A percentile compares a stretch with the other conserved stretches of the same genome.
These are phyloP conservation scores for Carassius gibelio DNA, from an alignment of 2,113 vertebrate genomes.

Conservation along the genomic window DNA sequence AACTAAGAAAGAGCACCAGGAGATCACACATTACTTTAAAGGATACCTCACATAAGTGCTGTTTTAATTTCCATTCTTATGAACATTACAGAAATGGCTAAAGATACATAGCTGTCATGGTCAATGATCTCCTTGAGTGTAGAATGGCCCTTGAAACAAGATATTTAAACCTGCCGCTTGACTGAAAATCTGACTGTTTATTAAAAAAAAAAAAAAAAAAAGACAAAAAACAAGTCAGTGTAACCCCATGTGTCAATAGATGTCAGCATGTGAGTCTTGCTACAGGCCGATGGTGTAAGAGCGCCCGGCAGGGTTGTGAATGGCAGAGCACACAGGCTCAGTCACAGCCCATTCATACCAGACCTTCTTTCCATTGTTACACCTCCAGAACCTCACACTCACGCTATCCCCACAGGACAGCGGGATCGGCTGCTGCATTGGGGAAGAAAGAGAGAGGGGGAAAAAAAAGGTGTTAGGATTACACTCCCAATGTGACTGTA, in stretches of 20 bases:
- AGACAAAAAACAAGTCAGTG: background rate
- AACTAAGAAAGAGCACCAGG: conserved; percentile 32
- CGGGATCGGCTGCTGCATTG: conserved; percentile 83
- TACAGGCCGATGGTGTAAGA: conserved; percentile 93
- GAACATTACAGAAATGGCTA: conserved; percentile 5
- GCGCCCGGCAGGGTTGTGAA: conserved; percentile 91
- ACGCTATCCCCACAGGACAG: conserved; percentile 80
- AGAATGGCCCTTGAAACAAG: conserved; percentile 4
- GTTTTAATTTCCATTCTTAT: background rate
- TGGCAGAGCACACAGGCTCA: conserved; percentile 85
- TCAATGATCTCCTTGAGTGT: background rate
- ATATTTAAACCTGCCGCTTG: background rate
- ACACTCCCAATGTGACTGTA: background rate
- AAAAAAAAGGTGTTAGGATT: conserved; percentile 15
- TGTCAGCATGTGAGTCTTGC: background rate
- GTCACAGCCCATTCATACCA: conserved; percentile 97
- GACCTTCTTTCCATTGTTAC: conserved; percentile 90
- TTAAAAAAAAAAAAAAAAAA: background rate
- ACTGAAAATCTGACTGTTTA: background rate
- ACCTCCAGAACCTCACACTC: conserved; percentile 88
- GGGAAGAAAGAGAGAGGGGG: background rate
- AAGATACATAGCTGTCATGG: background rate
- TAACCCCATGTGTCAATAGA: background rate
- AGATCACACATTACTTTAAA: background rate
- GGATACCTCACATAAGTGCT: background rate